Base-by-base conservation (phyloP, 2,113 vertebrate genomes). In the Silurus glanis region DNA sequence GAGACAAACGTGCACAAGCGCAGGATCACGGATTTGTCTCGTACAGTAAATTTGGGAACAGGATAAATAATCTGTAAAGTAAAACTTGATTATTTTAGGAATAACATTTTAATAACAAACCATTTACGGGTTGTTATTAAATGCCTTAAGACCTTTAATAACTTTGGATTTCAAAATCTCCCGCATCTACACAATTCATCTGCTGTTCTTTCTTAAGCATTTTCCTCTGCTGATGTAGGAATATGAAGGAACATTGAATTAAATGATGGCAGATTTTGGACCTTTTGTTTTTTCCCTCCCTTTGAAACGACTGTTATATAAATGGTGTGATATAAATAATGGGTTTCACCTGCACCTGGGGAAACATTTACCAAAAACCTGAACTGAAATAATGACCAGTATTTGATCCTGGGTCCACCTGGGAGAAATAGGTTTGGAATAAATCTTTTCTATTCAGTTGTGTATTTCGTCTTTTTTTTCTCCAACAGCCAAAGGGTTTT, bases 1-100 rank as follows among this genome's bases (percentile, higher is more conserved):
- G 64, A 80, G 78, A 80, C 76, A 86, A 71, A 80, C 78, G 6
- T 72, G 19, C 59, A 25, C 21, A 37, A 25, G 55, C 25, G 14
- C 14, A n/a, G 3, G 14, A 56, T 17, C 16, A 47, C 23, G 9
- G 0, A 10, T 23, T 21, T 37, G 37, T 37, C 37, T 37, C 37
- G 37, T 37, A 37, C 37, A 37, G 37, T 37, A 37, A 37, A 37
- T 37, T 37, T 37, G 37, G 37, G 37, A 37, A 37, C 1, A 37
- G 37, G 37, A 37, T 37, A 37, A 37, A 37, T 37, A 37, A 37
- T 37, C 37, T 37, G 37, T 37, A 37, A 37, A 37, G 2, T 1
- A 37, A 37, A 37, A 37, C 37, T 37, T 37, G 37, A 37, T 37
- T 37, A 37, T 37, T 37, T 37, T 37, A 37, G 2, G 37, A 37